Base-by-base conservation (phyloP, 2,888 invertebrate genomes). In the Eupeodes luniger region DNA sequence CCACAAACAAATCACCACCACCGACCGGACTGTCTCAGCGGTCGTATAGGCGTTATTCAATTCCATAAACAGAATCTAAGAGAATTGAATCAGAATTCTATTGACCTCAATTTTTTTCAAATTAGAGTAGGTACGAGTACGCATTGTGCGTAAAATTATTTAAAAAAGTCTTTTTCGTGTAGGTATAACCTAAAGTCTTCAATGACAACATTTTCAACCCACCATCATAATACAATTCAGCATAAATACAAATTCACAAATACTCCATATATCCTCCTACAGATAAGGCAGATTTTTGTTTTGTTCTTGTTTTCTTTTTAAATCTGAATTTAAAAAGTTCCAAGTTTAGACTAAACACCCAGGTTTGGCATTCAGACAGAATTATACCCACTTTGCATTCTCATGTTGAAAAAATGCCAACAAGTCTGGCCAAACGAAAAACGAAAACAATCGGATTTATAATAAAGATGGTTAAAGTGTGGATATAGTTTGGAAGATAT, bases 211-310 rank as follows among this genome's bases (percentile, higher is more conserved):
- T 70, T 69, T 70, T 69, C 16, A 53, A 16, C 69, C 69, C 51
- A 69, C 69, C n/a, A 69, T 2, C 27, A 27, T 27, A 27, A 27
- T n/a, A n/a, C 34, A 51, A 51, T 51, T 67, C 7, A 49, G 11
- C 5, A 51, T 64, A 16, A n/a, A 67, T 19, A 51, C 11, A 67
- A 67, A 66, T 14, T 40, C 14, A 51, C 12, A 64, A 14, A 14
- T 36, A 51, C 47, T 77, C 69, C 49, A 69, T 6, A 69, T 6
- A 86, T 78, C 78, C 74, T 82, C 85, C 85, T 82, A 86, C 85
- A 75, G 69, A 53, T 49, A 19, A 10, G 7, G 5, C 5, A 47
- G 57, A 81, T 74, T 36, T 11, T 36, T 11, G 36, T 57, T 49
- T 36, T 47, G 10, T 47, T 47, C 10, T 11, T 47, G 7, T 10